Evolutionary conservation across 2,888 invertebrate species (phyloP).

Genomic region (Adineta ricciae): DNA sequence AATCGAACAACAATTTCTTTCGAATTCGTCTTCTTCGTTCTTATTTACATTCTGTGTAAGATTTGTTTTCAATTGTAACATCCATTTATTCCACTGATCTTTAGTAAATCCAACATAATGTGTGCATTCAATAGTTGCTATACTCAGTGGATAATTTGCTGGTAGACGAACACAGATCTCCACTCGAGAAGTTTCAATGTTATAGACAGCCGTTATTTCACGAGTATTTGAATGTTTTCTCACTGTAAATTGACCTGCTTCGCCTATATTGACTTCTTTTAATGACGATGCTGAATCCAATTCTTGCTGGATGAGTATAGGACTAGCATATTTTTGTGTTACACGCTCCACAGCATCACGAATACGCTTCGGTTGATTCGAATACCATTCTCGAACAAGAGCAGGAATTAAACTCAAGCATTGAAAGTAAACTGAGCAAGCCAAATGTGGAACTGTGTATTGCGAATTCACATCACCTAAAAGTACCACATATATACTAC

Average conservation of each 20-base stretch:
- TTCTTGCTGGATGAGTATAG: constrained; percentile 60
- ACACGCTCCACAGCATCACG: constrained; percentile 60
- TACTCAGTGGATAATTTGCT: constrained; percentile 70
- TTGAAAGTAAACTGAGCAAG: constrained; percentile 60
- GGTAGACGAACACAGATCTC: constrained; percentile 69
- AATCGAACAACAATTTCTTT: neutral
- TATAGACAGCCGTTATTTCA: constrained; percentile 70
- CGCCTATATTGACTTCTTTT: constrained; percentile 40
- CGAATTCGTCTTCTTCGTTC: too few relatives aligned
- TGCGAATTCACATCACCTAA: neutral
- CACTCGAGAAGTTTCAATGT: constrained; percentile 58
- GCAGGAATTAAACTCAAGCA: constrained; percentile 62
- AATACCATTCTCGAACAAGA: constrained; percentile 69
- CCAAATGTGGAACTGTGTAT: neutral
- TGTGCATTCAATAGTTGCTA: constrained; percentile 60
- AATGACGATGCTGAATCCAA: constrained; percentile 49
- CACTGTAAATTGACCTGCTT: constrained; percentile 50
- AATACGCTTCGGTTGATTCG: constrained; percentile 58
- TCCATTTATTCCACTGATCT: constrained; percentile 64
- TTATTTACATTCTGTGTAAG: constrained; percentile 68
- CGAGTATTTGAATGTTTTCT: constrained; percentile 62
- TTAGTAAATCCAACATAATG: constrained; percentile 60
- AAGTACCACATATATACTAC: neutral
- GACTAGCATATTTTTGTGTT: constrained; percentile 59
- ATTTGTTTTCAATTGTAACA: constrained; percentile 72